Conservation (phyloP, 2,113 vertebrate genomes). For the Leucosticte australis region DNA sequence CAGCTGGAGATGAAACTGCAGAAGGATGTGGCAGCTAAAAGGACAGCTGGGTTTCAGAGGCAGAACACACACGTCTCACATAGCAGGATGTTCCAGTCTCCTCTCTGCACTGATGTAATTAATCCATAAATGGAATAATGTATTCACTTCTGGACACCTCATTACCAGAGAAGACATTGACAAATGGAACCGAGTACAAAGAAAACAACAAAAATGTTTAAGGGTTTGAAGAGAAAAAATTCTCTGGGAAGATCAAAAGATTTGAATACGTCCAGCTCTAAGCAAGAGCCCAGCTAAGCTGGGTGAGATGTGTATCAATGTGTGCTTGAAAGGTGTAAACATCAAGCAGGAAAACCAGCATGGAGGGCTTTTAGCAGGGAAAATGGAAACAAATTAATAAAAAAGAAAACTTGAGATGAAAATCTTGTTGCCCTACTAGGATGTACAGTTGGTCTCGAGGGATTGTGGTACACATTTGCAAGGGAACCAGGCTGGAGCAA, state of each 20-base stretch:
- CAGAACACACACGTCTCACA: not conserved
- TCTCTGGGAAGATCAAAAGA: slow-evolving; percentile 35
- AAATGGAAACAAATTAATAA: not conserved
- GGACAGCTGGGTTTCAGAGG: not conserved
- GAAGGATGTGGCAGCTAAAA: slow-evolving; percentile 9
- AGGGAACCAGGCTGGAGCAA: not conserved
- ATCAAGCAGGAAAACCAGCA: not conserved
- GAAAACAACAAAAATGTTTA: slow-evolving; percentile 60
- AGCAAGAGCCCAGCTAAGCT: not conserved
- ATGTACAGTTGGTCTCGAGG: not conserved
- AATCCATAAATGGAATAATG: slow-evolving; percentile 64
- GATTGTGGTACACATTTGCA: not conserved
- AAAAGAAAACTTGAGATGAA: not conserved
- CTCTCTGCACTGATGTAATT: slow-evolving; percentile 49
- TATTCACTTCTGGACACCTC: slow-evolving; percentile 64
- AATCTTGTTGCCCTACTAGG: not conserved
- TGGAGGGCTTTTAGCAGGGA: not conserved
- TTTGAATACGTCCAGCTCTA: not conserved
- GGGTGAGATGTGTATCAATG: not conserved
- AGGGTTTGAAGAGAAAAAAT: slow-evolving; percentile 24
- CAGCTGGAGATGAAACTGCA: not conserved
- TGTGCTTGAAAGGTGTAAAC: slow-evolving; percentile 18
- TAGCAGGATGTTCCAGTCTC: not conserved
- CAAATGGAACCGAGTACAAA: slow-evolving; percentile 46
- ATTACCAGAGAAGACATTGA: slow-evolving; percentile 57